Conservation (phyloP, 1,140 invertebrate species). For the Ctenoplectra terminalis region DNA sequence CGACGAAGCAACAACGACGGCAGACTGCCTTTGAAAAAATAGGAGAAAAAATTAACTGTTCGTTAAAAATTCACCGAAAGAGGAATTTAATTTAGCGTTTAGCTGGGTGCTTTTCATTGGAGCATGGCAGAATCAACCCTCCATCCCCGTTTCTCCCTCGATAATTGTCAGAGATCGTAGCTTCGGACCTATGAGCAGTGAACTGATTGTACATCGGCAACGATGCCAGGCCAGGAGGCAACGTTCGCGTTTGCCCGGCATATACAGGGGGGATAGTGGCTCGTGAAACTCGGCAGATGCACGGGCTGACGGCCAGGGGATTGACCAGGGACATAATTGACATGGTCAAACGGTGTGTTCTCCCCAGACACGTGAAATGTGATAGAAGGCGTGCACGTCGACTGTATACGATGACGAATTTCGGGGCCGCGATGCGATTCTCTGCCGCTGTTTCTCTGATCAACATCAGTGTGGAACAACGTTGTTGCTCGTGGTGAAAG, state of each 20-base stretch:
- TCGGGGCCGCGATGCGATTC: slow-evolving; percentile 23
- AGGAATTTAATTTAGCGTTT: slow-evolving; percentile 53
- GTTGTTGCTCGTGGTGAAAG: not conserved
- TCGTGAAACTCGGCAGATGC: slow-evolving; percentile 68
- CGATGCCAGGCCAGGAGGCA: slow-evolving; percentile 39
- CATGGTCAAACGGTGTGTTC: slow-evolving; percentile 66
- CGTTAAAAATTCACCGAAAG: slow-evolving; percentile 37
- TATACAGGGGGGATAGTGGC: slow-evolving; percentile 44
- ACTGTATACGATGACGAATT: slow-evolving; percentile 42
- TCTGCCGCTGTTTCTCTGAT: not conserved
- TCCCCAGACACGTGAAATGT: slow-evolving; percentile 63
- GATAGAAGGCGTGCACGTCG: slow-evolving; percentile 50
- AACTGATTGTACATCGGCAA: slow-evolving; percentile 63
- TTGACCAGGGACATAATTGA: slow-evolving; percentile 68
- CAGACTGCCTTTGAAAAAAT: not conserved
- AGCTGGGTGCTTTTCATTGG: not conserved
- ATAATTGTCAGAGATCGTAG: slow-evolving; percentile 65
- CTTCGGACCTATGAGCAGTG: slow-evolving; percentile 58
- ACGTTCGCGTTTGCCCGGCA: slow-evolving; percentile 57
- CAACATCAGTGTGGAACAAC: slow-evolving; percentile 21
- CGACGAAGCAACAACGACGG: not conserved
- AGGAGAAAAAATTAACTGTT: slow-evolving; percentile 11
- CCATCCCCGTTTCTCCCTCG: slow-evolving; percentile 14
- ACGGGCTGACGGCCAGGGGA: slow-evolving; percentile 57
- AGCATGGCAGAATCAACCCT: not conserved